Evolutionary conservation across 2,888 invertebrate species (phyloP), one percentile per base, ranked within the genome.

Genomic region (Eristalis tenax): DNA sequence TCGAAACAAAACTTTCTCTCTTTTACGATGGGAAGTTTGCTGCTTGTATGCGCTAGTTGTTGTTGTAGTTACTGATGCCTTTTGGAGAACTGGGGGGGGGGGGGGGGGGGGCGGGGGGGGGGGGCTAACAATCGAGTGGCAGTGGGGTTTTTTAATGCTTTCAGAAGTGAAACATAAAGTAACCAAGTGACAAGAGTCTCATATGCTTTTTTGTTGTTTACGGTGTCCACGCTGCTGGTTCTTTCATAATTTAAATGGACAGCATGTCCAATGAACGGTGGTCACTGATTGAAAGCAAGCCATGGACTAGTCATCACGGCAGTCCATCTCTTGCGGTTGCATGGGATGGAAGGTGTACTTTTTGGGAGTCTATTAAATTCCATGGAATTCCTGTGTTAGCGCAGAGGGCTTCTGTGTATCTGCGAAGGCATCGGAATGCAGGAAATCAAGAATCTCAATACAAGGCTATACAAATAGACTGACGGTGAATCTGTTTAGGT

Each of bases 1-100:
- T 64, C 61, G 66, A 84, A 85, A 78, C 74, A 79, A 81, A n/a
- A 85, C 76, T 81, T 77, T 85, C 76, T 85, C 81, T 85, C 76
- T 85, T 18, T 80, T 73, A 69, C 57, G 70, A 40, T 80, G 61
- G 26, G 69, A 77, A 64, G 85, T 76, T 71, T 73, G 18, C 50
- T 8, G 50, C 28, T 66, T 15, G 74, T 28, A 26, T 1, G 3
- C 3, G 2, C 26, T 26, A 26, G 26, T 26, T 26, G 26, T 63
- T 35, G 40, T 11, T 68, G 32, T 26, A 26, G 26, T 26, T 26
- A 3, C 63, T 35, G 40, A 5, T 68, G 32, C 38, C 13, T 8
- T 2, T 32, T 4, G n/a, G 43, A 43, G 26, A 26, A n/a, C n/a
- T n/a, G n/a, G n/a, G 13, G 40, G 13, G 11, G 1, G 40, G 3